Percentiles rank a stretch among this genome's conserved stretches.
phyloP scores from a whole-genome alignment of 2,797 vertebrate species.

The Garrulus glandarius region DNA sequence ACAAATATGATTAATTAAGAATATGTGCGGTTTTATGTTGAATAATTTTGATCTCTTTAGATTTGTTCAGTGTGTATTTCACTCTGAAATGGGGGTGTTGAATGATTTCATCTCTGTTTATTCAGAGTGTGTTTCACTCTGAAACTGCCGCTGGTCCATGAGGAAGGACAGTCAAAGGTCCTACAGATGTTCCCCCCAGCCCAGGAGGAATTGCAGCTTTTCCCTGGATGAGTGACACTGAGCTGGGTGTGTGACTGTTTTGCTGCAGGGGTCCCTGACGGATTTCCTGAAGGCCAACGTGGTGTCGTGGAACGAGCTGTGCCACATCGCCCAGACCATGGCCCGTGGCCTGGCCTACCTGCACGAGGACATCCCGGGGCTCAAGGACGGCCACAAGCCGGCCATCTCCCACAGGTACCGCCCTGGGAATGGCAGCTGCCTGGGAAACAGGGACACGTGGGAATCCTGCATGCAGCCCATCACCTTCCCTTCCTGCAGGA shows the following conservation, averaged over 20 bases:
- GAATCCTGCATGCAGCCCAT: neutral
- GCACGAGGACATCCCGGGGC: conserved; percentile 92
- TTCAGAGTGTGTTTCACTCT: neutral
- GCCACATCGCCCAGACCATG: conserved; percentile 89
- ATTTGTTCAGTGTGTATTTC: neutral
- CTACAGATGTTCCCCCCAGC: fast-evolving
- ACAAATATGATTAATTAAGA: neutral
- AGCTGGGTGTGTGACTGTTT: neutral
- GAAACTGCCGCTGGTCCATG: neutral
- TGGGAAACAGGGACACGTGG: fast-evolving
- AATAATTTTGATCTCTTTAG: neutral
- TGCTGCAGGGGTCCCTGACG: conserved; percentile 87
- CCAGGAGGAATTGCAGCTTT: neutral
- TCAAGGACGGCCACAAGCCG: conserved; percentile 94
- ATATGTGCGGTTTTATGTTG: neutral
- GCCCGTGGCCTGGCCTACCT: conserved; percentile 91
- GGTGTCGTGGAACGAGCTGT: conserved; percentile 93
- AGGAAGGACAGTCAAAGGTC: fast-evolving
- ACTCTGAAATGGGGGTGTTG: neutral
- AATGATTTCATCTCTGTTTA: neutral
- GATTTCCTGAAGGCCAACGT: conserved; percentile 96
- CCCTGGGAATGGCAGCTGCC: neutral
- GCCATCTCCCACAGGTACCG: conserved; percentile 91
- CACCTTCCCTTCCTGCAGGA: neutral
- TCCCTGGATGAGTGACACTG: neutral